A percentile compares a stretch with the other conserved stretches of the same genome.
Conservation (phyloP, 2,888 invertebrate genomes). For the Phasia obesa region DNA sequence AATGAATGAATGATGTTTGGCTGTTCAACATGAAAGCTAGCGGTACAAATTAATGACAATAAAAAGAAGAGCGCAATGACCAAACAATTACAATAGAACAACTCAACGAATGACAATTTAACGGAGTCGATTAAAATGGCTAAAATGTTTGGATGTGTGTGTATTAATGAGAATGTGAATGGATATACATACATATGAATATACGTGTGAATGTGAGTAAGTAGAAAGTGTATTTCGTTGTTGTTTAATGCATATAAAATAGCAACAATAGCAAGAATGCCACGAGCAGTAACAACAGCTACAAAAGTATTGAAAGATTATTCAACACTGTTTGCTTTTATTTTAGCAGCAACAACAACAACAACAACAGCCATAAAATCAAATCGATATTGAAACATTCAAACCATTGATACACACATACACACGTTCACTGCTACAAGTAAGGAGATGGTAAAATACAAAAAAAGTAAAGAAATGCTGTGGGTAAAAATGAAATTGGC, state of each 20-base stretch:
- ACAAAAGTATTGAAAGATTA: slow-evolving; percentile 66
- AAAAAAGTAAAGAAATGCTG: slow-evolving; percentile 8
- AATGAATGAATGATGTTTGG: slow-evolving; percentile 27
- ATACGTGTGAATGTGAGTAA: not conserved
- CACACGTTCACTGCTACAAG: not conserved
- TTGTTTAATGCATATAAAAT: slow-evolving; percentile 20
- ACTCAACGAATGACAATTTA: slow-evolving; percentile 48
- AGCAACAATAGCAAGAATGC: slow-evolving; percentile 34
- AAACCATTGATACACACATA: slow-evolving; percentile 20
- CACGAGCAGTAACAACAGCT: slow-evolving; percentile 36
- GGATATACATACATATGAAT: slow-evolving; percentile 4
- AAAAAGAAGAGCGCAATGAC: slow-evolving; percentile 20
- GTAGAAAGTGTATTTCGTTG: slow-evolving; percentile 14
- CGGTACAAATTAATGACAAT: slow-evolving; percentile 49
- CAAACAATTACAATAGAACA: slow-evolving; percentile 44
- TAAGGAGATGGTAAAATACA: not conserved
- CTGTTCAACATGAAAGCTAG: slow-evolving; percentile 47
- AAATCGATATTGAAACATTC: slow-evolving; percentile 63
- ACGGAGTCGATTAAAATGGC: slow-evolving; percentile 55
- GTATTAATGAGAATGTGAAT: not conserved
- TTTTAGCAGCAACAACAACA: slow-evolving; percentile 40
- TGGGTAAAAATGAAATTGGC: slow-evolving; percentile 17
- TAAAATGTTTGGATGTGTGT: slow-evolving; percentile 18
- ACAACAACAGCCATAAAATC: slow-evolving; percentile 60
- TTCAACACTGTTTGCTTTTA: slow-evolving; percentile 66